These are phyloP conservation scores for Phortica variegata DNA, from an alignment of 1,140 invertebrate genomes.

Conservation along the genomic window DNA sequence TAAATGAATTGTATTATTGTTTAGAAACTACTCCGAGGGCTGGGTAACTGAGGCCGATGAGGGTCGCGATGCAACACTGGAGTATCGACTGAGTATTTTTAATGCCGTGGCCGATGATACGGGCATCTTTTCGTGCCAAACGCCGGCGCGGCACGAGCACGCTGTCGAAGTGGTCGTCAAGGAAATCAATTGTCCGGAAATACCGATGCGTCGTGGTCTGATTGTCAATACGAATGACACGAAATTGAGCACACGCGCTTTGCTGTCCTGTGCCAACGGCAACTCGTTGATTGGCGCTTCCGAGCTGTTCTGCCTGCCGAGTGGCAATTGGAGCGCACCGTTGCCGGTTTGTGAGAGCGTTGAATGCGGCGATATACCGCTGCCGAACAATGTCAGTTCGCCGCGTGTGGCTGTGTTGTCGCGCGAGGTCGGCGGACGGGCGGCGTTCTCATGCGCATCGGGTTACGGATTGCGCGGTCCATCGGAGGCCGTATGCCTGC, in stretches of 20 bases:
- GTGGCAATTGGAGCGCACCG: constrained; percentile 80
- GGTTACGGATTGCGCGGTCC: constrained; percentile 77
- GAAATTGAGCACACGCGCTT: constrained; percentile 71
- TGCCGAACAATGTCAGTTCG: constrained; percentile 58
- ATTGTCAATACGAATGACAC: constrained; percentile 70
- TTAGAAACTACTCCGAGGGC: constrained; percentile 74
- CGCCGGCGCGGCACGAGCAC: constrained; percentile 77
- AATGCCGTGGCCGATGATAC: constrained; percentile 77
- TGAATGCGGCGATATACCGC: constrained; percentile 72
- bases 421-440: constrained; percentile 73
- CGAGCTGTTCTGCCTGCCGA: constrained; percentile 72
- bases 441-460: constrained; percentile 75
- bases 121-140: constrained; percentile 77
- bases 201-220: constrained; percentile 69
- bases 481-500: constrained; percentile 72
- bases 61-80: constrained; percentile 73
- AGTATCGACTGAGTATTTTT: constrained; percentile 79
- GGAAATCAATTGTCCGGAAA: constrained; percentile 73
- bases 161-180: constrained; percentile 78
- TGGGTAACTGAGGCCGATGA: constrained; percentile 82
- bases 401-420: constrained; percentile 71
- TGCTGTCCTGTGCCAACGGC: constrained; percentile 79
- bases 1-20: constrained; percentile 8
- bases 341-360: constrained; percentile 80
- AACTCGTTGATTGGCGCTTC: constrained; percentile 75